phyloP scores from a whole-genome alignment of 2,888 invertebrate species.

The Apomyelois bistriatella region DNA sequence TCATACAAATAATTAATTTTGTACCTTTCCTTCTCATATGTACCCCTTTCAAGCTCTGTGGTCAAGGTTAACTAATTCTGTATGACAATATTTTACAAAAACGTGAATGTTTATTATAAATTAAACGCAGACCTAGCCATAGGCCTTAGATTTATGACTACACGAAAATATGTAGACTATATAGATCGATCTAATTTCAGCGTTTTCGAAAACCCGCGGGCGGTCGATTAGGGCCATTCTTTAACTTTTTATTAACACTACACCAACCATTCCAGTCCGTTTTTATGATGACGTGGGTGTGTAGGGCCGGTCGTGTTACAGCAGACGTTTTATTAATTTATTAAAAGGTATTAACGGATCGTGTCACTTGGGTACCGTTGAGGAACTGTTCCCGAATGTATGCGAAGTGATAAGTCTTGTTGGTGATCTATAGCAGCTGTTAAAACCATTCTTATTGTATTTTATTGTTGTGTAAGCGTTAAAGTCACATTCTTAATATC shows the following conservation, averaged over 20 bases:
- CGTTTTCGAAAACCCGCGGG: conserved; percentile 35
- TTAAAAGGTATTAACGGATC: conserved; percentile 27
- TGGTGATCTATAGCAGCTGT: conserved; percentile 7
- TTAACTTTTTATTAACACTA: conserved; percentile 32
- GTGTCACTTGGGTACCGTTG: conserved; percentile 16
- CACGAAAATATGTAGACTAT: conserved; percentile 17
- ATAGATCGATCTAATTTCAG: conserved; percentile 25
- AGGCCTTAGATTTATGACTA: neutral
- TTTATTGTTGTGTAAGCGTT: neutral
- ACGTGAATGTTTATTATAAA: too few species aligned
- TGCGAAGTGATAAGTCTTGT: conserved; percentile 10
- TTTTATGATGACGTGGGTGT: conserved; percentile 42
- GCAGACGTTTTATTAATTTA: conserved; percentile 34
- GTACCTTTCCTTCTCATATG: too few species aligned
- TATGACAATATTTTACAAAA: too few species aligned
- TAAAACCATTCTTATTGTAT: neutral
- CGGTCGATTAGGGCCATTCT: conserved; percentile 33
- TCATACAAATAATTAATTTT: too few species aligned
- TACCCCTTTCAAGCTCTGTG: too few species aligned
- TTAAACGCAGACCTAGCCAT: neutral
- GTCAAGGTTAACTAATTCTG: too few species aligned
- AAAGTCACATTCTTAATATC: neutral
- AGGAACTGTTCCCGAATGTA: conserved; percentile 14
- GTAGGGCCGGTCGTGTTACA: conserved; percentile 35
- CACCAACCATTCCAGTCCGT: conserved; percentile 25